Percentiles rank a stretch among this genome's conserved stretches.
These are phyloP conservation scores for Pseudomyrmex dendroicus DNA, from an alignment of 1,140 invertebrate genomes.

Conservation along the genomic window DNA sequence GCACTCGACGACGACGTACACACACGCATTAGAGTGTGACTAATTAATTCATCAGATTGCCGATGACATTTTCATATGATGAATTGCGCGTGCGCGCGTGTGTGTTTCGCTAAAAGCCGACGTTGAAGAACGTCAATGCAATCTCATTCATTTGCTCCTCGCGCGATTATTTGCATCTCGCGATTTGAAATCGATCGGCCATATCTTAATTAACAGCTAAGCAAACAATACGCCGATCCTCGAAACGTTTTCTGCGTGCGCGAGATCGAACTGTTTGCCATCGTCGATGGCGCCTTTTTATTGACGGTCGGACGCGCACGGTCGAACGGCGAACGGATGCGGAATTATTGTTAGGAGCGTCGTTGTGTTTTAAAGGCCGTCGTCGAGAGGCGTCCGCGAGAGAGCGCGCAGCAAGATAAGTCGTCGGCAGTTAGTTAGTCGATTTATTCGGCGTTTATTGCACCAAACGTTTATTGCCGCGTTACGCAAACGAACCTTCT, in stretches of 20 bases:
- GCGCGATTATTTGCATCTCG: conserved; percentile 6
- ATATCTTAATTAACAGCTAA: conserved; percentile 49
- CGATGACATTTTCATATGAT: conserved; percentile 29
- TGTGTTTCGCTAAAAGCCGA: not conserved
- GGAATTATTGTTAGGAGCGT: conserved; percentile 9
- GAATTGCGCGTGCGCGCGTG: no score
- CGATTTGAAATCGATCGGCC: not conserved
- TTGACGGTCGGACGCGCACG: not conserved
- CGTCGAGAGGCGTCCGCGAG: conserved; percentile 31
- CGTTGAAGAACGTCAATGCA: not conserved
- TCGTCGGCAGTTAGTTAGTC: conserved; percentile 8
- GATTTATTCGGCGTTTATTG: conserved; percentile 18
- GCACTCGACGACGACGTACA: not conserved
- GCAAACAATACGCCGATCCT: not conserved
- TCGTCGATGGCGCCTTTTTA: conserved; percentile 10
- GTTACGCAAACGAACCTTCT: not conserved
- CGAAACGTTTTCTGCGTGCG: conserved; percentile 1
- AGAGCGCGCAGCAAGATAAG: conserved; percentile 25
- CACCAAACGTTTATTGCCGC: not conserved
- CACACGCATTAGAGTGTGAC: not conserved
- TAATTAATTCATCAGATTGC: conserved; percentile 45
- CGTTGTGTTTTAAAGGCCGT: conserved; percentile 29
- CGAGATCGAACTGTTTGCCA: conserved; percentile 48
- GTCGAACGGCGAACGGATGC: not conserved
- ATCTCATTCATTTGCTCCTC: not conserved